phyloP scores from a whole-genome alignment of 2,113 vertebrate species.

The Australoheros scitulus region DNA sequence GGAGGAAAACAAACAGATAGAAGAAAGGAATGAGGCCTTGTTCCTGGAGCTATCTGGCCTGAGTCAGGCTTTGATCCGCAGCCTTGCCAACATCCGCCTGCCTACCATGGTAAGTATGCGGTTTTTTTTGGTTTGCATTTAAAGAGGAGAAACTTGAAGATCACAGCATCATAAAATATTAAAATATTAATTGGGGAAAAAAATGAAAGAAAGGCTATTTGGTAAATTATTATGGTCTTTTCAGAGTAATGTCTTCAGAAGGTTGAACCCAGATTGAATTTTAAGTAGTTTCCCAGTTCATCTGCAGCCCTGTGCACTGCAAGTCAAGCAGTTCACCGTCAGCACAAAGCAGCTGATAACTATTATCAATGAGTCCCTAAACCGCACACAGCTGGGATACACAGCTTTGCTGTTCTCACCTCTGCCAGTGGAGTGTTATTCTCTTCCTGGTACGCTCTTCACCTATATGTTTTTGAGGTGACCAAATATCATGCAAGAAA shows the following conservation, averaged over 20 bases:
- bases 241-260: too few species aligned
- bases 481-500: too few species aligned
- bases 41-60: slow-evolving; percentile 96
- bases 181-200: too few species aligned
- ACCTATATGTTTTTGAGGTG: background rate
- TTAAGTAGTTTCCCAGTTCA: background rate
- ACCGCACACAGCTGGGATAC: background rate
- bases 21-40: slow-evolving; percentile 95
- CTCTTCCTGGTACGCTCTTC: background rate
- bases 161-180: background rate
- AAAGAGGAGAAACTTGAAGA: background rate
- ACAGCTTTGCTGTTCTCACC: too few species aligned
- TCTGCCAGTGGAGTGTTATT: too few species aligned
- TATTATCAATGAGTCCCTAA: background rate
- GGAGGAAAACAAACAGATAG: slow-evolving; percentile 96
- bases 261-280: too few species aligned
- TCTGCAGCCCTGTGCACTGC: background rate
- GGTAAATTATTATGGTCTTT: too few species aligned
- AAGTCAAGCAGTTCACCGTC: too few species aligned
- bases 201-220: too few species aligned
- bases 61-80: slow-evolving; percentile 96
- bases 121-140: background rate
- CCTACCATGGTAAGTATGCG: slow-evolving; percentile 89
- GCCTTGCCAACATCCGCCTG: slow-evolving; percentile 95
- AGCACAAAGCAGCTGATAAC: background rate